phyloP scores from a whole-genome alignment of 2,797 vertebrate genomes.

The Sebastes hubbsi region DNA sequence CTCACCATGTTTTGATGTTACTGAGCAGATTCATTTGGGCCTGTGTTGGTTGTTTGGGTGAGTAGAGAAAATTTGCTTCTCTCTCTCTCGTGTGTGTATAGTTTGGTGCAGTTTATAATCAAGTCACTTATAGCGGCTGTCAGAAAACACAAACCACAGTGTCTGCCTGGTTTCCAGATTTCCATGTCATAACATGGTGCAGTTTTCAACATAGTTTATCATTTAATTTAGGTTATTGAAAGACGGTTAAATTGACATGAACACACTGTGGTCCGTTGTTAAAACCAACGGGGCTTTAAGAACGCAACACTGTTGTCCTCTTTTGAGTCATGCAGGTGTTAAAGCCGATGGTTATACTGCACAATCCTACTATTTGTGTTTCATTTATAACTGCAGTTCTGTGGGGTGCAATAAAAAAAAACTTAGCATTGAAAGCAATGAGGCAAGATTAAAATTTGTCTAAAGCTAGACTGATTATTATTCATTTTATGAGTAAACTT shows the following conservation, averaged over 20 bases:
- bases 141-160: background rate
- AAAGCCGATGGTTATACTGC: background rate
- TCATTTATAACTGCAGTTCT: background rate
- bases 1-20: background rate
- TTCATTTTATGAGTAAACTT: background rate
- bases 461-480: background rate
- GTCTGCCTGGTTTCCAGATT: background rate
- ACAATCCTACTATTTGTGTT: background rate
- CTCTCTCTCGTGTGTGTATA: background rate
- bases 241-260: conserved; percentile 22
- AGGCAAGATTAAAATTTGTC: background rate
- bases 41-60: background rate
- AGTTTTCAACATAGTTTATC: background rate
- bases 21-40: background rate
- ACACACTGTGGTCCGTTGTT: background rate
- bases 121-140: background rate
- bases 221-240: background rate
- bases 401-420: background rate
- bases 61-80: background rate
- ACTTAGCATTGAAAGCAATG: background rate
- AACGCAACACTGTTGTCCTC: background rate
- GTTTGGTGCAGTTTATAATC: conserved; percentile 2
- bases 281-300: background rate
- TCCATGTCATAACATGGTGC: background rate
- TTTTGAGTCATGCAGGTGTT: background rate